phyloP scores from a whole-genome alignment of 2,797 vertebrate genomes.

The Leuciscus waleckii region DNA sequence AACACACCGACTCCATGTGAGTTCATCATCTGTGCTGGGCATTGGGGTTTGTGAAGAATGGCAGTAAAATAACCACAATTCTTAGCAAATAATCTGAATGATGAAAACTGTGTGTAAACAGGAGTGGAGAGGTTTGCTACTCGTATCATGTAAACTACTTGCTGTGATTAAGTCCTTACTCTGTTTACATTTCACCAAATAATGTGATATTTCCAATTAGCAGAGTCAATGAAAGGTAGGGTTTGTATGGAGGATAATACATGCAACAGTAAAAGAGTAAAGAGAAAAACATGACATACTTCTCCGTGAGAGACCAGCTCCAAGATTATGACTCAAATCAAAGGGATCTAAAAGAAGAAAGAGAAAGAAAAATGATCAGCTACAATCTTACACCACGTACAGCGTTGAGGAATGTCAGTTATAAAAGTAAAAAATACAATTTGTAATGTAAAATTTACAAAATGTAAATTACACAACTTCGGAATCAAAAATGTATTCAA shows the following conservation, averaged over 20 bases:
- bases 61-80: not conserved
- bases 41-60: not conserved
- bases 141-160: no score
- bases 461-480: no score
- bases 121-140: not conserved
- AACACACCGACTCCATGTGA: not conserved
- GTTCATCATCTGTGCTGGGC: not conserved
- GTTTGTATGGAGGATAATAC: not conserved
- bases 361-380: not conserved
- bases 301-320: constrained; percentile 94
- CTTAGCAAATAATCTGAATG: not conserved
- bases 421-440: not conserved
- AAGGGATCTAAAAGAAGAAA: constrained; percentile 85
- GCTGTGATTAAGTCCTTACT: no score
- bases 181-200: no score
- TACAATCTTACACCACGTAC: not conserved
- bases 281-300: constrained; percentile 77
- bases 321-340: constrained; percentile 95
- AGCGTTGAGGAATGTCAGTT: not conserved
- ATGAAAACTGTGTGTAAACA: not conserved
- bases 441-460: no score
- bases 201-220: no score
- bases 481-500: no score
- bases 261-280: not conserved
- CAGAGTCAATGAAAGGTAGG: not conserved